Percentiles rank a stretch among this genome's conserved stretches.
Conservation (phyloP, 2,888 invertebrate species). For the Cyclophora albipunctata region DNA sequence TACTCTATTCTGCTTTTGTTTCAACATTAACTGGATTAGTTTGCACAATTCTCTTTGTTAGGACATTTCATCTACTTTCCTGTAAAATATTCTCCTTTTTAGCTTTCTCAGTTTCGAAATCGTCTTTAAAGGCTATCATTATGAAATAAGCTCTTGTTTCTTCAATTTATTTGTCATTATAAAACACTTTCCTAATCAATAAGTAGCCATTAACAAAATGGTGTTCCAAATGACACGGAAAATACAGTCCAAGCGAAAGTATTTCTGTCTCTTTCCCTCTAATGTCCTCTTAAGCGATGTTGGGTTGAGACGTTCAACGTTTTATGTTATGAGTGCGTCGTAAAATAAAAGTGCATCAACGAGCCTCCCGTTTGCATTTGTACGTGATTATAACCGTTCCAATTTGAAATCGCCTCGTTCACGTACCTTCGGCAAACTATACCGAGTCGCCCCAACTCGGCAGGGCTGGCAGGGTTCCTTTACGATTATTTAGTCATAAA, state of each 20-base stretch:
- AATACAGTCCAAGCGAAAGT: constrained; percentile 1
- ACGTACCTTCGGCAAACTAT: constrained; percentile 19
- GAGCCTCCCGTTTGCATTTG: constrained; percentile 67
- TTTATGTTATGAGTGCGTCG: constrained; percentile 71
- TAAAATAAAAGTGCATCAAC: constrained; percentile 75
- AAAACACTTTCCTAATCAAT: no score
- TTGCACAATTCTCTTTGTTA: not conserved
- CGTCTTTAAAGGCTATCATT: no score
- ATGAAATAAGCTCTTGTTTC: no score
- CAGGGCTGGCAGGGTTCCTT: constrained; percentile 63
- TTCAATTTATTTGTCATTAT: no score
- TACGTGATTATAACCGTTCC: constrained; percentile 56
- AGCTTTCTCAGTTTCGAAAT: no score
- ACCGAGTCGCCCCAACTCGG: constrained; percentile 37
- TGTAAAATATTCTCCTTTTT: not conserved
- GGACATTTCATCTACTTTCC: not conserved
- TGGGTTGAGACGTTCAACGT: constrained; percentile 70
- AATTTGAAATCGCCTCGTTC: constrained; percentile 29
- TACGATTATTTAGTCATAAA: constrained; percentile 78
- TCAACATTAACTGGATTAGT: constrained; percentile 1
- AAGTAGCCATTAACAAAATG: no score
- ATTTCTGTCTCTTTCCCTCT: constrained; percentile 29
- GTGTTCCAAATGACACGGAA: not conserved
- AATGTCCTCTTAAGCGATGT: constrained; percentile 55
- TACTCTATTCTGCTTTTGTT: no score